Conservation (phyloP, 2,113 vertebrate species). For the Hemicordylus capensis region DNA sequence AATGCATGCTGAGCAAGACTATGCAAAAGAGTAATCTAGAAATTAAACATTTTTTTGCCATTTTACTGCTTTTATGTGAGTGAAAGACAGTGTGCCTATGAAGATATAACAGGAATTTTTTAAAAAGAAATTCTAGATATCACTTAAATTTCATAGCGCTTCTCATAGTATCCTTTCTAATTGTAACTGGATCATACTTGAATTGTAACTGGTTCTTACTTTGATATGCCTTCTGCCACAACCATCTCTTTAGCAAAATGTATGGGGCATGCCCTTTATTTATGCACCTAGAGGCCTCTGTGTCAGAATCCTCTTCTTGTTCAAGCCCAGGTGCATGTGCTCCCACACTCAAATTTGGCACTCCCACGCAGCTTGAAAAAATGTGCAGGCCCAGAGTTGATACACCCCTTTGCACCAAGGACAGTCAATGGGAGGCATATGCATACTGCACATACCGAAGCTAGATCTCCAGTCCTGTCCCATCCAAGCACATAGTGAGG, state of each 20-base stretch:
- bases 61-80: not conserved
- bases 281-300: not conserved
- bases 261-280: not conserved
- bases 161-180: not conserved
- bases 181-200: too few species aligned
- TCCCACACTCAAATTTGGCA: not conserved
- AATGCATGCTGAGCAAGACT: not conserved
- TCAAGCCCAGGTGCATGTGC: not conserved
- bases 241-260: not conserved
- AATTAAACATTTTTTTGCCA: not conserved
- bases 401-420: not conserved
- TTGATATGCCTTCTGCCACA: not conserved
- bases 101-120: not conserved
- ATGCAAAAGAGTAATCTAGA: not conserved
- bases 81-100: not conserved
- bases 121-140: not conserved
- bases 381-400: not conserved
- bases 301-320: not conserved
- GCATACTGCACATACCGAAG: too few species aligned
- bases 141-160: not conserved
- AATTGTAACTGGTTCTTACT: not conserved
- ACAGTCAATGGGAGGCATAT: too few species aligned
- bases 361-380: too few species aligned
- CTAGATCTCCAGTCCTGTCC: too few species aligned
- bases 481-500: not conserved